Evolutionary conservation across 1,140 invertebrate genomes (phyloP).

Genomic region (Apocrypta bakeri): DNA sequence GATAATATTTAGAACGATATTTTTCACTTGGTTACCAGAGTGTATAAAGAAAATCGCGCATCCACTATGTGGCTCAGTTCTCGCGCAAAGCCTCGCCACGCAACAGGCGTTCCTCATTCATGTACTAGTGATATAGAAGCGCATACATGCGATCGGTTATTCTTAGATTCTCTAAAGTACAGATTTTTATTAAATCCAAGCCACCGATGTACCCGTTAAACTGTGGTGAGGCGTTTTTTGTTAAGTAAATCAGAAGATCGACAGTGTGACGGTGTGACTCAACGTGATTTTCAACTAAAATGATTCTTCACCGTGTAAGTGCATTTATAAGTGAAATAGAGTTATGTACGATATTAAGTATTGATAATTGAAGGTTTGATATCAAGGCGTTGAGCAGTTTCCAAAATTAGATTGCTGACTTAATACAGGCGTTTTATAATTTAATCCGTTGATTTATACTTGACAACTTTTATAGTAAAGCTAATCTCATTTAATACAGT

Average conservation of each 20-base stretch:
- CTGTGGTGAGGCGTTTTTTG: slow-evolving; percentile 24
- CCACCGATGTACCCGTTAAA: slow-evolving; percentile 62
- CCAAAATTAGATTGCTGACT: no score
- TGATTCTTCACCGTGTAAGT: slow-evolving; percentile 67
- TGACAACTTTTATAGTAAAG: no score
- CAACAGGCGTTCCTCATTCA: slow-evolving; percentile 52
- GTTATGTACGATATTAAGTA: no score
- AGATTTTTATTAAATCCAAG: no score
- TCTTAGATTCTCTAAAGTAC: background rate
- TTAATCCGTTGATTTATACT: no score
- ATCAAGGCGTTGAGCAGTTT: no score
- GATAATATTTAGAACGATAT: slow-evolving; percentile 76
- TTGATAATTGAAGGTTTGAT: no score
- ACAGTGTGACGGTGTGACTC: background rate
- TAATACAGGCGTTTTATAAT: no score
- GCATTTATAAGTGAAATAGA: background rate
- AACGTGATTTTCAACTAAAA: slow-evolving; percentile 51
- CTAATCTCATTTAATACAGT: no score
- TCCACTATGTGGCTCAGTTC: slow-evolving; percentile 74
- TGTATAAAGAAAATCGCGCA: slow-evolving; percentile 76
- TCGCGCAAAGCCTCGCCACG: slow-evolving; percentile 63
- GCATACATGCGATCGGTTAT: background rate
- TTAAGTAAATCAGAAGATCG: background rate
- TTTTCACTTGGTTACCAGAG: slow-evolving; percentile 75
- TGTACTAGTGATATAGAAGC: background rate